phyloP scores from a whole-genome alignment of 2,113 vertebrate genomes.

The Forbesichthys agassizii region DNA sequence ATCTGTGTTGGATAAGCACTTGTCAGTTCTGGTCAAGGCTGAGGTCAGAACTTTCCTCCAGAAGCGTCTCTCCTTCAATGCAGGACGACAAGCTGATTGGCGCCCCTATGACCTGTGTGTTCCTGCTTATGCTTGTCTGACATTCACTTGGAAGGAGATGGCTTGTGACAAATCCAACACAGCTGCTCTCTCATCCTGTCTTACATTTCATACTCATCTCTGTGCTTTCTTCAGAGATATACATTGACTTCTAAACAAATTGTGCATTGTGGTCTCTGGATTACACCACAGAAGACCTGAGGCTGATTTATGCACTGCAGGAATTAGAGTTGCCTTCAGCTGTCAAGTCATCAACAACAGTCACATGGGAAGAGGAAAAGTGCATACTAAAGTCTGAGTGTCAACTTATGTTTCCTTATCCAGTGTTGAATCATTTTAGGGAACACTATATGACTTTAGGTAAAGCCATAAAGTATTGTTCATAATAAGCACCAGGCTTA shows the following conservation, averaged over 20 bases:
- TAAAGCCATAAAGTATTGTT: neutral
- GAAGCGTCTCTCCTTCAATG: constrained; percentile 18
- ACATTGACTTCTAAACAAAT: constrained; percentile 39
- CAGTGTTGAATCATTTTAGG: constrained; percentile 13
- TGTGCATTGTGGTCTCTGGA: constrained; percentile 48
- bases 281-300: constrained; percentile 28
- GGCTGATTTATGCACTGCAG: constrained; percentile 27
- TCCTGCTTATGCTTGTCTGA: constrained; percentile 16
- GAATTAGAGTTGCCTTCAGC: constrained; percentile 27
- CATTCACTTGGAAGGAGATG: constrained; percentile 30
- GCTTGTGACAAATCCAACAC: constrained; percentile 42
- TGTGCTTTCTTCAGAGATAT: constrained; percentile 39
- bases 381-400: constrained; percentile 1
- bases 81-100: constrained; percentile 22
- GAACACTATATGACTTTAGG: constrained; percentile 4
- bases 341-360: constrained; percentile 6
- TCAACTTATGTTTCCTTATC: constrained; percentile 5
- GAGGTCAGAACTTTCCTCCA: constrained; percentile 18
- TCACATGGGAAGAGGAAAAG: neutral
- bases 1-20: constrained; percentile 29
- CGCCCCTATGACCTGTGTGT: neutral
- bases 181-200: constrained; percentile 46
- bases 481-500: neutral
- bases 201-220: constrained; percentile 42
- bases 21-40: constrained; percentile 26